phyloP scores from a whole-genome alignment of 2,113 vertebrate species.

The Laticauda colubrina region DNA sequence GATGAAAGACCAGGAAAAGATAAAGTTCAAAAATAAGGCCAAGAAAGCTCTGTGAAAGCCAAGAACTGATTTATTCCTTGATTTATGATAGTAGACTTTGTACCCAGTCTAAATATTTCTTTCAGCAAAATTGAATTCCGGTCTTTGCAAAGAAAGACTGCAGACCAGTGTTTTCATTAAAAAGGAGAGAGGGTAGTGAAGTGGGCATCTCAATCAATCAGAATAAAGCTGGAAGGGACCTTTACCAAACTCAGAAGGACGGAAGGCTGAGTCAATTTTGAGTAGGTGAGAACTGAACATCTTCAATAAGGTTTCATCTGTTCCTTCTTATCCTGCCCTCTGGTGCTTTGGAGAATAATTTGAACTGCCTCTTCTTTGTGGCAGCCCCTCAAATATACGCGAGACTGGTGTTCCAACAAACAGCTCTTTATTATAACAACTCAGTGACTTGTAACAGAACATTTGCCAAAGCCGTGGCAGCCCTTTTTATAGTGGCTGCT shows the following conservation, averaged over 20 bases:
- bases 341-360: too few relatives aligned
- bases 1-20: background rate
- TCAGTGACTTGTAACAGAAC: too few relatives aligned
- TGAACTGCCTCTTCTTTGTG: too few relatives aligned
- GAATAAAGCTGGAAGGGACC: background rate
- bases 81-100: background rate
- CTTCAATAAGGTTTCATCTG: background rate
- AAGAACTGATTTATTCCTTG: background rate
- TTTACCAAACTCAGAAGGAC: background rate
- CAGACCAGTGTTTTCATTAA: background rate
- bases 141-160: background rate
- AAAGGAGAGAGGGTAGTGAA: background rate
- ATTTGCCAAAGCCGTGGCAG: too few relatives aligned
- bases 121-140: background rate
- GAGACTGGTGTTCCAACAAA: too few relatives aligned
- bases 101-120: background rate
- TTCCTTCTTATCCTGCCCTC: too few relatives aligned
- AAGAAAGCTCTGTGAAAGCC: background rate
- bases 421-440: too few relatives aligned
- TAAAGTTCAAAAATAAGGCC: background rate
- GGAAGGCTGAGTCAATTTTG: too few relatives aligned
- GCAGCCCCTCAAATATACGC: too few relatives aligned
- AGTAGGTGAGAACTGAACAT: too few relatives aligned
- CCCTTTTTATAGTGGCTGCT: too few relatives aligned
- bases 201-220: background rate